phyloP scores from a whole-genome alignment of 2,888 invertebrate genomes.

The Scaptomyza parva region DNA sequence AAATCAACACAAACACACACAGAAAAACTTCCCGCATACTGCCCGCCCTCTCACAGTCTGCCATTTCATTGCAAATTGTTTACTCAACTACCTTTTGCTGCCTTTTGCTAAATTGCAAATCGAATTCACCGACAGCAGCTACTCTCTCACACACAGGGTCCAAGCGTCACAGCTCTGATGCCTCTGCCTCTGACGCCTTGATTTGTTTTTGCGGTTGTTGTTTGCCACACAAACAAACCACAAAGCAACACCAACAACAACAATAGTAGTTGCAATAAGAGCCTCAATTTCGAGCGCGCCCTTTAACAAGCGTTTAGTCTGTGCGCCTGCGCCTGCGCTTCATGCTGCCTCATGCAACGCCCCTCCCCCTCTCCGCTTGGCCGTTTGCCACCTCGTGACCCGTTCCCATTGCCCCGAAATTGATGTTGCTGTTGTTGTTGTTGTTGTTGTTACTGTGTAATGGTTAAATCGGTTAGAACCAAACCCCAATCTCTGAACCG shows the following conservation, averaged over 20 bases:
- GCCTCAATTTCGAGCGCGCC: constrained; percentile 72
- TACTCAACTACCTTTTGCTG: constrained; percentile 66
- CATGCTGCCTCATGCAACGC: background rate
- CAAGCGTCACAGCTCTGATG: constrained; percentile 22
- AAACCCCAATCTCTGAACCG: constrained; percentile 44
- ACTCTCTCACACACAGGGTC: background rate
- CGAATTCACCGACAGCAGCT: constrained; percentile 35
- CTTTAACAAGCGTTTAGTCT: constrained; percentile 78
- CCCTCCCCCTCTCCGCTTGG: background rate
- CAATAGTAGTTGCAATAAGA: constrained; percentile 15
- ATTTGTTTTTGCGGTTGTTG: constrained; percentile 81
- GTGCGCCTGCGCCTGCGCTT: constrained; percentile 41
- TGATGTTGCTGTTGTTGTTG: constrained; percentile 75
- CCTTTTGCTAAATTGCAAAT: constrained; percentile 50
- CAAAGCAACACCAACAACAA: constrained; percentile 23
- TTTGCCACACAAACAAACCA: constrained; percentile 37
- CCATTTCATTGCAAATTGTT: constrained; percentile 79
- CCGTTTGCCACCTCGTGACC: constrained; percentile 65
- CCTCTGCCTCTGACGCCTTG: constrained; percentile 50
- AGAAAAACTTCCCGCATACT: background rate
- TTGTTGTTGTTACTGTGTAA: constrained; percentile 64
- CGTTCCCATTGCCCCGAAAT: constrained; percentile 67
- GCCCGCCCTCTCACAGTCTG: constrained; percentile 35
- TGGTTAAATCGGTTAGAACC: constrained; percentile 74
- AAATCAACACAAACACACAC: constrained; percentile 63